phyloP scores from a whole-genome alignment of 2,888 invertebrate genomes.

The Elysia crispata region DNA sequence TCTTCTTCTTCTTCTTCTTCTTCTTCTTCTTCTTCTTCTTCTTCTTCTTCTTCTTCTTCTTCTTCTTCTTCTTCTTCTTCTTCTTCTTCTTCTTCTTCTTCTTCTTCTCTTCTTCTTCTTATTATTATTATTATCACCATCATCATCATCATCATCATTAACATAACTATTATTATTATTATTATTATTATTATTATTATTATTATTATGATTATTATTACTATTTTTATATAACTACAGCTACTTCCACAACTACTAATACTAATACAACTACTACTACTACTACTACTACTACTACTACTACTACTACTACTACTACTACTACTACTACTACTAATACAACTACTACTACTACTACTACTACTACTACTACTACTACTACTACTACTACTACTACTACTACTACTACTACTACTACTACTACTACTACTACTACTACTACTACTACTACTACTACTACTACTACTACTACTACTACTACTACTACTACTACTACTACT shows the following conservation, averaged over 20 bases:
- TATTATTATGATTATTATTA: no score
- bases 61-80: slow-evolving; percentile 41
- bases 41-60: slow-evolving; percentile 35
- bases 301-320: not conserved
- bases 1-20: slow-evolving; percentile 41
- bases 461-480: not conserved
- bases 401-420: not conserved
- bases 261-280: no score
- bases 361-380: no score
- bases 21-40: slow-evolving; percentile 29
- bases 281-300: not conserved
- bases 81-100: slow-evolving; percentile 41
- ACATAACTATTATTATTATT: no score
- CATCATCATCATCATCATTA: not conserved
- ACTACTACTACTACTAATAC: no score
- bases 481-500: no score
- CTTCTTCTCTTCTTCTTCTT: not conserved
- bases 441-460: not conserved
- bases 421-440: not conserved
- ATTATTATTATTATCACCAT: slow-evolving; percentile 4
- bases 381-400: not conserved
- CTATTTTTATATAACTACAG: no score
- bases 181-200: no score
- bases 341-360: no score
- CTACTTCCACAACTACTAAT: no score